Conservation (phyloP, 2,113 vertebrate genomes). For the Callochromis pleurospilus region DNA sequence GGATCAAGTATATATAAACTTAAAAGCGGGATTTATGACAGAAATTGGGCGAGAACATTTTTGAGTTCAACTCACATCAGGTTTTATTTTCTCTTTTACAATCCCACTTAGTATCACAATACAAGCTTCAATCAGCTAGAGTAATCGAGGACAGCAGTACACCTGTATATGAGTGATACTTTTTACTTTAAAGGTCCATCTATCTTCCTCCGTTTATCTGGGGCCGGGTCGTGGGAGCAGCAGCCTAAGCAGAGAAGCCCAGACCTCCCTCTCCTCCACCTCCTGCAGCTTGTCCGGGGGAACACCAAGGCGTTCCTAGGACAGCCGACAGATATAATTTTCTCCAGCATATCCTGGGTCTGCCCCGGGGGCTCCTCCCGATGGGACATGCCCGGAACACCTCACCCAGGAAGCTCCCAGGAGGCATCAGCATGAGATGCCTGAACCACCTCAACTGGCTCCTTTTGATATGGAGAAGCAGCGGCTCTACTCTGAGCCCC, state of each 20-base stretch:
- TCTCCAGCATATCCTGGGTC: background rate
- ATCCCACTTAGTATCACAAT: background rate
- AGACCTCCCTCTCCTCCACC: background rate
- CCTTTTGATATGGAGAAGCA: background rate
- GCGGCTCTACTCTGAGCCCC: background rate
- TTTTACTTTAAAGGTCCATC: background rate
- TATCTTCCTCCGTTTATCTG: background rate
- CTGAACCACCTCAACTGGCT: background rate
- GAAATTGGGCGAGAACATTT: background rate
- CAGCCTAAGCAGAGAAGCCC: background rate
- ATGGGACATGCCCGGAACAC: background rate
- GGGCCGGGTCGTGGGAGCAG: accelerated
- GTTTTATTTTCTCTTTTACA: background rate
- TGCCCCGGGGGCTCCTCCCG: background rate
- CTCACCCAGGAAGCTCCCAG: background rate
- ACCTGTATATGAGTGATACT: background rate
- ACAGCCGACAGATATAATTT: background rate
- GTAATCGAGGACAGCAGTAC: background rate
- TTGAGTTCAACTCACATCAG: background rate
- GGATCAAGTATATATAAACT: background rate
- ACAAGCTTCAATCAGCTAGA: background rate
- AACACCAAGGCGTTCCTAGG: background rate
- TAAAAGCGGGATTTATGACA: background rate
- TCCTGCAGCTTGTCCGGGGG: background rate
- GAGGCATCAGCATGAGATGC: background rate